Conservation (phyloP, 2,888 invertebrate genomes). For the Synergus umbraculus region DNA sequence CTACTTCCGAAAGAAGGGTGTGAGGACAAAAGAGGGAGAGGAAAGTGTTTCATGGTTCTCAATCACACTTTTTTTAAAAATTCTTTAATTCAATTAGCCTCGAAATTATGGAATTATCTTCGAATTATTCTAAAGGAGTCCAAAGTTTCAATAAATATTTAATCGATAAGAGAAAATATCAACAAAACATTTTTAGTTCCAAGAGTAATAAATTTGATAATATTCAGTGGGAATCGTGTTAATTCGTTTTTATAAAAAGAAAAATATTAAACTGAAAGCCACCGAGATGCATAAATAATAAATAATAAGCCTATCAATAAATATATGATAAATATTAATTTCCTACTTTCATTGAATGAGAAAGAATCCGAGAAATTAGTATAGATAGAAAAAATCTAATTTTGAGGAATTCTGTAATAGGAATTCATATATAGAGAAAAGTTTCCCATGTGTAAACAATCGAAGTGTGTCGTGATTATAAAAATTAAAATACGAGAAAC, state of each 20-base stretch:
- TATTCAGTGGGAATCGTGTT: no score
- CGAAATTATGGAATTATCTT: background rate
- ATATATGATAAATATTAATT: background rate
- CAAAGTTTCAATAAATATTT: background rate
- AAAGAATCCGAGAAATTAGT: background rate
- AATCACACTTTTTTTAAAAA: slow-evolving; percentile 46
- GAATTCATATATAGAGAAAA: background rate
- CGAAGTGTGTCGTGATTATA: slow-evolving; percentile 46
- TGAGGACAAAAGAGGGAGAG: slow-evolving; percentile 58
- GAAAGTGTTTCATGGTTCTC: slow-evolving; percentile 65
- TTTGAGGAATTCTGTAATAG: background rate
- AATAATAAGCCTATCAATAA: no score
- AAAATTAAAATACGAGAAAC: slow-evolving; percentile 69
- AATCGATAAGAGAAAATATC: no score
- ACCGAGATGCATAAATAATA: no score
- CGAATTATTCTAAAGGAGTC: no score
- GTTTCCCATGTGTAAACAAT: background rate
- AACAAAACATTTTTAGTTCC: no score
- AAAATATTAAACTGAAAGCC: no score
- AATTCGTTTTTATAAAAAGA: no score
- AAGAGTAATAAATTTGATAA: no score
- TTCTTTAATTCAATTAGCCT: background rate
- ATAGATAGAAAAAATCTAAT: background rate
- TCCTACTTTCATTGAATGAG: background rate
- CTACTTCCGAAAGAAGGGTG: slow-evolving; percentile 50